A percentile compares a stretch with the other conserved stretches of the same genome.
Conservation (phyloP, 92 coral and sea anemone genomes). For the Parazoanthus atlanticus region DNA sequence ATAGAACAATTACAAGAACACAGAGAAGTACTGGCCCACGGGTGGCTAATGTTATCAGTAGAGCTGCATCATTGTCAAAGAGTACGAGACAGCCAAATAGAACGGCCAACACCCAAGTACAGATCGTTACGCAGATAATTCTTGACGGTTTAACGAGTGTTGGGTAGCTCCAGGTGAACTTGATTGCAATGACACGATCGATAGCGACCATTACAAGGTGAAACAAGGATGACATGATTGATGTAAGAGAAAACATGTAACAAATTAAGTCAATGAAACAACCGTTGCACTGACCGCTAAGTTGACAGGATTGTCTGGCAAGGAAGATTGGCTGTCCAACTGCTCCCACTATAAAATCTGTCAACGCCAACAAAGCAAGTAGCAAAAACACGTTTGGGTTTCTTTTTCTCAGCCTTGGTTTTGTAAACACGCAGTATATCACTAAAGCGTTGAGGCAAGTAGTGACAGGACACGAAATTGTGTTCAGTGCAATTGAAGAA, state of each 20-base stretch:
- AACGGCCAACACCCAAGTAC: neutral
- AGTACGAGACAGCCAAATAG: neutral
- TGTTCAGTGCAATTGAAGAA: neutral
- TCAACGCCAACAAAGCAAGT: neutral
- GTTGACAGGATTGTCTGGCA: neutral
- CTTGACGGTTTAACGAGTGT: neutral
- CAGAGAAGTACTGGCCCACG: neutral
- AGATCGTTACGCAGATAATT: neutral
- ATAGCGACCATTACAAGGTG: neutral
- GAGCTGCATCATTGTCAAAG: neutral
- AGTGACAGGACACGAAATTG: neutral
- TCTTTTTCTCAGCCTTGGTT: neutral
- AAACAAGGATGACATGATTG: neutral
- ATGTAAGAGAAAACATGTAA: neutral
- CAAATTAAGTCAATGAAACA: neutral
- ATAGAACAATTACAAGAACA: neutral
- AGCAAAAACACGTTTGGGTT: neutral
- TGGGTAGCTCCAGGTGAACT: neutral
- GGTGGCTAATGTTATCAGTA: neutral
- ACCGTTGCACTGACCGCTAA: neutral
- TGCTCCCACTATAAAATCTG: neutral
- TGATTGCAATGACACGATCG: neutral
- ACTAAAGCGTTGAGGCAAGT: neutral
- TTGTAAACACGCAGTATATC: neutral
- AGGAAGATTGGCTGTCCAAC: neutral